Percentiles rank a stretch among this genome's conserved stretches.
Evolutionary conservation across 2,888 invertebrate genomes (phyloP).

Genomic region (Eilema griseolum): DNA sequence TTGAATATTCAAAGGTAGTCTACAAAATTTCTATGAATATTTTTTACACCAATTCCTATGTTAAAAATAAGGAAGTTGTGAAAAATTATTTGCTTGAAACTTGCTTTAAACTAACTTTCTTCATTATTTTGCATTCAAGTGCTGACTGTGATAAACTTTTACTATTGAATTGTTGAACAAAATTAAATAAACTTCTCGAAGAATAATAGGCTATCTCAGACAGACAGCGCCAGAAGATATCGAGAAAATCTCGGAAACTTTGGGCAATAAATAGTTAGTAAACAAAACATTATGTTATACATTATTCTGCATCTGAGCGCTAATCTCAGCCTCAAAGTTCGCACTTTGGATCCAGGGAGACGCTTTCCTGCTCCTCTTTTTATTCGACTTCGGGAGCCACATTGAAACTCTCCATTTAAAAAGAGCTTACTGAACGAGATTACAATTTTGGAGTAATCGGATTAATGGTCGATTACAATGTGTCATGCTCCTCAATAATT

Average conservation of each 20-base stretch:
- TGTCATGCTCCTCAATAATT: background rate
- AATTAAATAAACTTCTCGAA: background rate
- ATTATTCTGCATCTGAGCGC: too few species aligned
- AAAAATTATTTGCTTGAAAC: background rate
- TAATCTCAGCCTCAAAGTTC: too few species aligned
- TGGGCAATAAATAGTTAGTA: background rate
- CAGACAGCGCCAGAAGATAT: background rate
- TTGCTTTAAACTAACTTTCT: too few species aligned
- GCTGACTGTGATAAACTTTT: too few species aligned
- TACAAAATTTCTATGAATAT: too few species aligned
- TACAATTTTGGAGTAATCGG: background rate
- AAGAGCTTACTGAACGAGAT: background rate
- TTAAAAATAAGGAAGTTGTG: background rate
- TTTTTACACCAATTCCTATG: too few species aligned
- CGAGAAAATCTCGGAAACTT: background rate
- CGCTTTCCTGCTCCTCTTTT: too few species aligned
- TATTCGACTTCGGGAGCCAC: background rate
- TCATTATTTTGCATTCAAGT: background rate
- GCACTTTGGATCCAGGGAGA: too few species aligned
- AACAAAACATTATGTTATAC: background rate
- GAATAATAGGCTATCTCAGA: conserved; percentile 1
- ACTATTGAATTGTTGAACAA: background rate
- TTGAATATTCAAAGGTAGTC: background rate
- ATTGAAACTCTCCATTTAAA: background rate
- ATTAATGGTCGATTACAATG: too few species aligned